These are phyloP conservation scores for Parnassius smintheus DNA, from an alignment of 2,888 invertebrate species.

Conservation along the genomic window DNA sequence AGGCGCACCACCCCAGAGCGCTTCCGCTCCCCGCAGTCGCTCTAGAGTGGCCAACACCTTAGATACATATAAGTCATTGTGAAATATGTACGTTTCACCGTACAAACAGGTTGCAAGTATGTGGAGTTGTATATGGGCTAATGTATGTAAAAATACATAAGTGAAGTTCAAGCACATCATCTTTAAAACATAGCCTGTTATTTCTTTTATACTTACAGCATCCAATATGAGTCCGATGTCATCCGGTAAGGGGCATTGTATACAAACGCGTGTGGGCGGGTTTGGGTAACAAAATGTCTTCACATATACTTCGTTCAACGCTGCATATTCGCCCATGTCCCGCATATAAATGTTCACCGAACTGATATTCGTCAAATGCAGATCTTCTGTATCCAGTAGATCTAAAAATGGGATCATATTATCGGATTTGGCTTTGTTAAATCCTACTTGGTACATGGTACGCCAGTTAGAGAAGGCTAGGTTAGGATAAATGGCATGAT, in stretches of 20 bases:
- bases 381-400: conserved; percentile 69
- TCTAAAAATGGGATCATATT: conserved; percentile 57
- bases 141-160: too few relatives aligned
- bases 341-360: conserved; percentile 92
- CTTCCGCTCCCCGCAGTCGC: too few relatives aligned
- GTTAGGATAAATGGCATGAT: too few relatives aligned
- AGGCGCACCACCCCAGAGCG: too few relatives aligned
- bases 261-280: conserved; percentile 93
- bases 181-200: background rate
- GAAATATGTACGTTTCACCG: too few relatives aligned
- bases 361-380: conserved; percentile 85
- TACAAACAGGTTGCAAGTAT: too few relatives aligned
- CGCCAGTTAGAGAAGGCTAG: too few relatives aligned
- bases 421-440: background rate
- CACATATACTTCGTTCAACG: conserved; percentile 89
- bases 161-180: too few relatives aligned
- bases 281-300: conserved; percentile 87
- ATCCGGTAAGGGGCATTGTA: conserved; percentile 87
- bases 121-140: too few relatives aligned
- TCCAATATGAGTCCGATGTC: conserved; percentile 89
- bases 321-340: conserved; percentile 89
- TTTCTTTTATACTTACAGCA: conserved; percentile 75
- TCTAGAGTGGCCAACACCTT: too few relatives aligned
- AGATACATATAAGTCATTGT: too few relatives aligned
- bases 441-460: too few relatives aligned